A percentile compares a stretch with the other conserved stretches of the same genome.
Conservation (phyloP, 2,113 vertebrate genomes). For the Pelvicachromis taeniatus region DNA sequence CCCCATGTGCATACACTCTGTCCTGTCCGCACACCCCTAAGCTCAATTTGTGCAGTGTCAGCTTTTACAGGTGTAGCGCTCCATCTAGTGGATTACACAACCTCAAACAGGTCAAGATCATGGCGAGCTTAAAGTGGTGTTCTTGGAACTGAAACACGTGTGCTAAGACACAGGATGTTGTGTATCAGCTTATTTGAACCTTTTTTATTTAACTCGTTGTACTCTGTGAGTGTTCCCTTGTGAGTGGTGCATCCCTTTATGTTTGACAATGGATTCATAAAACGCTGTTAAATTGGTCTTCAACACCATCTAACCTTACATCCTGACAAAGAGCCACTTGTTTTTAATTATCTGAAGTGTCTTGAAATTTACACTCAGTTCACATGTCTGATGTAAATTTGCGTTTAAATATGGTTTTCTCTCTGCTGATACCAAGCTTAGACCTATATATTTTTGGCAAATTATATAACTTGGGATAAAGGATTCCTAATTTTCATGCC, state of each 20-base stretch:
- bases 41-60: background rate
- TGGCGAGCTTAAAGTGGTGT: background rate
- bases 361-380: background rate
- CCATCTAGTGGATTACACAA: constrained; percentile 23
- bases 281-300: background rate
- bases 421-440: background rate
- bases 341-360: background rate
- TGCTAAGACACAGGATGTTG: background rate
- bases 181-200: background rate
- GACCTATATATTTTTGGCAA: background rate
- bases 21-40: background rate
- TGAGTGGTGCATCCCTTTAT: background rate
- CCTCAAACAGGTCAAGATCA: background rate
- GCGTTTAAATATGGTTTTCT: background rate
- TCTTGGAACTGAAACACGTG: background rate
- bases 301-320: background rate
- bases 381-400: background rate
- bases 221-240: background rate
- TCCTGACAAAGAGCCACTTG: background rate
- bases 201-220: background rate
- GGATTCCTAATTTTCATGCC: background rate
- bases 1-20: background rate
- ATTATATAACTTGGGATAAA: background rate
- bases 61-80: background rate
- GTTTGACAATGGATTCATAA: background rate